These are phyloP conservation scores for Antheraea pernyi DNA, from an alignment of 1,140 invertebrate species.

Conservation along the genomic window DNA sequence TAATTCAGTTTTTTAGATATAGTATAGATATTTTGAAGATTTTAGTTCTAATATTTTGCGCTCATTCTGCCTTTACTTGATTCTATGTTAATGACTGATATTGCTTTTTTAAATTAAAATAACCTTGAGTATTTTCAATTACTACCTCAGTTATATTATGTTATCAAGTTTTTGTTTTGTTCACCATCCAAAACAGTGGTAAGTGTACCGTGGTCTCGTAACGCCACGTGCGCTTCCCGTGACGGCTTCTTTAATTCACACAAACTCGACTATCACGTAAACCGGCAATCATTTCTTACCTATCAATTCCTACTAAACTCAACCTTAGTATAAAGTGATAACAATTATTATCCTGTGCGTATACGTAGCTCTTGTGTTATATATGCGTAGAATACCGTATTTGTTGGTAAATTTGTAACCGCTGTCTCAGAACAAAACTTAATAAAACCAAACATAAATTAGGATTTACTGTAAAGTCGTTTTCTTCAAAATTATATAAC, in stretches of 20 bases:
- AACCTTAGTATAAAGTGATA: neutral
- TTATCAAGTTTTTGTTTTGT: constrained; percentile 11
- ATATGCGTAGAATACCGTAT: neutral
- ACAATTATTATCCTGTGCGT: neutral
- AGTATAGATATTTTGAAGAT: too few species aligned
- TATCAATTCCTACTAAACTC: neutral
- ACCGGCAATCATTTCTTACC: neutral
- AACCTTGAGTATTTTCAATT: neutral
- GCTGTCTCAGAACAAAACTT: neutral
- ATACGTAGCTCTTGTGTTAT: neutral
- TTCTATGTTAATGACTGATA: too few species aligned
- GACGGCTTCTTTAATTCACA: constrained; percentile 21
- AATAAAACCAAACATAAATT: neutral
- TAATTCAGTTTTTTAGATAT: too few species aligned
- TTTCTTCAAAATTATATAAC: neutral
- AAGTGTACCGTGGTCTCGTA: constrained; percentile 36
- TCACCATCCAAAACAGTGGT: constrained; percentile 28
- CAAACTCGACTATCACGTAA: neutral
- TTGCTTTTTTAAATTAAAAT: neutral
- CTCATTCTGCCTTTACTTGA: too few species aligned
- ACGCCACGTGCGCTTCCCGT: constrained; percentile 41
- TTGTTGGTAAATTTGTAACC: constrained; percentile 3
- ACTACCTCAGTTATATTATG: neutral
- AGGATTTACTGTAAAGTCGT: neutral
- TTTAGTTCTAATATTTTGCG: too few species aligned